These are phyloP conservation scores for Magallana nippona DNA, from an alignment of 2,888 invertebrate species.

Conservation along the genomic window DNA sequence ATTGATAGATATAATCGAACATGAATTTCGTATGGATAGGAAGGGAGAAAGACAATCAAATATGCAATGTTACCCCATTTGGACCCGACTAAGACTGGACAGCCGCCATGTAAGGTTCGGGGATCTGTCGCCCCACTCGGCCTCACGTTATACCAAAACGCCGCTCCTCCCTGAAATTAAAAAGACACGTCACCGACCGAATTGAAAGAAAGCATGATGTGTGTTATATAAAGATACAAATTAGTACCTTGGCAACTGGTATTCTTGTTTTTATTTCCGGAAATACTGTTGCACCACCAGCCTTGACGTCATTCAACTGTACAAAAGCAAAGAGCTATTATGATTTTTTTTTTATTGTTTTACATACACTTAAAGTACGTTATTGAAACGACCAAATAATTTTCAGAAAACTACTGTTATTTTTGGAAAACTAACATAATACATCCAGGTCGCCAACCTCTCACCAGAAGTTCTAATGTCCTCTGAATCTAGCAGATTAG, in stretches of 20 bases:
- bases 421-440: constrained; percentile 65
- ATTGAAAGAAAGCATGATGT: not conserved
- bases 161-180: constrained; percentile 66
- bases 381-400: not conserved
- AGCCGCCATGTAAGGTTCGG: constrained; percentile 70
- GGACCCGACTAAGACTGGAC: constrained; percentile 73
- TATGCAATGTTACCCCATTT: constrained; percentile 70
- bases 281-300: constrained; percentile 67
- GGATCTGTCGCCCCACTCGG: constrained; percentile 61
- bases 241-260: constrained; percentile 61
- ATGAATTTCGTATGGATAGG: too few relatives aligned
- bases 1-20: not conserved
- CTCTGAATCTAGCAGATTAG: constrained; percentile 6
- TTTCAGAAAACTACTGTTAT: not conserved
- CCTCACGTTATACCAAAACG: constrained; percentile 72
- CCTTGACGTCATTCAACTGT: constrained; percentile 62
- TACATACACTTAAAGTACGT: not conserved
- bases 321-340: constrained; percentile 26
- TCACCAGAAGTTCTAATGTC: constrained; percentile 59
- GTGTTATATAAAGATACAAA: not conserved
- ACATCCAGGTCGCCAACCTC: constrained; percentile 73
- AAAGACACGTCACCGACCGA: not conserved
- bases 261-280: constrained; percentile 56
- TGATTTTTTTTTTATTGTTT: not conserved
- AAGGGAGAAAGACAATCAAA: too few relatives aligned